Conservation (phyloP, 2,888 invertebrate species). For the Agrochola circellaris region DNA sequence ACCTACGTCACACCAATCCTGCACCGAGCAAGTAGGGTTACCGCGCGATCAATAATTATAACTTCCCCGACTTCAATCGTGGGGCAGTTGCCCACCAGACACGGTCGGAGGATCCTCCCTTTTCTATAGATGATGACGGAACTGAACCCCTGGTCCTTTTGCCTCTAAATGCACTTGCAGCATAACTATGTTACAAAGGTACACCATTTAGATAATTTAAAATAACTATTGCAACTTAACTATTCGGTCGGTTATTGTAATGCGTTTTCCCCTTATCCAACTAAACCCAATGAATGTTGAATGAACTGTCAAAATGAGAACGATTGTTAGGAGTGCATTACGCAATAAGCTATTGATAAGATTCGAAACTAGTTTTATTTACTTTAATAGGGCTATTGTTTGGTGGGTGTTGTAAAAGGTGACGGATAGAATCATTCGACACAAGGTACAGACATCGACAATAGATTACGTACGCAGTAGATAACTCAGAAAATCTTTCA, state of each 20-base stretch:
- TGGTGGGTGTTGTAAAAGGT: background rate
- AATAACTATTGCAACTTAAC: background rate
- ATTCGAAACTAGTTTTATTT: background rate
- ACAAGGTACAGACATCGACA: background rate
- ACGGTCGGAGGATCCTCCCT: too few relatives aligned
- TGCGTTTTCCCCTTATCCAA: background rate
- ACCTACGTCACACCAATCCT: too few relatives aligned
- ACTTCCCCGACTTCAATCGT: too few relatives aligned
- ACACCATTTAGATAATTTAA: background rate
- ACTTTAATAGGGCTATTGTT: background rate
- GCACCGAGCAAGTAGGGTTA: too few relatives aligned
- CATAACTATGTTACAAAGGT: background rate
- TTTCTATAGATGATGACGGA: too few relatives aligned
- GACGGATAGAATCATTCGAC: slow-evolving; percentile 9
- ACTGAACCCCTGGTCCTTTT: too few relatives aligned
- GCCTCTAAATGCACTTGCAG: too few relatives aligned
- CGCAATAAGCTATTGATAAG: background rate
- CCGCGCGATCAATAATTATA: too few relatives aligned
- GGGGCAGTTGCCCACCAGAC: too few relatives aligned
- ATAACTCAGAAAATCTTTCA: background rate
- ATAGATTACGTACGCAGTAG: background rate
- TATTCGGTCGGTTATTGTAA: too few relatives aligned
- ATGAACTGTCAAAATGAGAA: background rate
- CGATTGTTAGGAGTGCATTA: background rate
- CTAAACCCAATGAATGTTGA: background rate